Evolutionary conservation across 2,888 invertebrate genomes (phyloP).

Genomic region (Vanessa cardui): DNA sequence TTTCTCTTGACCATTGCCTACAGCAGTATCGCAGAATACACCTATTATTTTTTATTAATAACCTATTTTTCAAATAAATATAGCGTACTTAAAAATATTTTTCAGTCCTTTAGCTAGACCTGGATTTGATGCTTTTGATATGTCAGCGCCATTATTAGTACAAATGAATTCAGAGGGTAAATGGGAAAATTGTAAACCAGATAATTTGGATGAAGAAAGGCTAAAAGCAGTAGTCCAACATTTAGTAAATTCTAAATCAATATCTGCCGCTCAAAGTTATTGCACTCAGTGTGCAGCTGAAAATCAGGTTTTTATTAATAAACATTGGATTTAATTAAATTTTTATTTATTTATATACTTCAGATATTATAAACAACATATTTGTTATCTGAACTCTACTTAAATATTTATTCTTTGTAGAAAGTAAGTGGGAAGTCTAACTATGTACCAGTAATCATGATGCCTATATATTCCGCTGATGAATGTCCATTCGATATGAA

Average conservation of each 20-base stretch:
- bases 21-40: not conserved
- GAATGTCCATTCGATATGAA: constrained; percentile 72
- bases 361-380: too few species aligned
- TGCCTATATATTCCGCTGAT: constrained; percentile 69
- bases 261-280: constrained; percentile 68
- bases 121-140: constrained; percentile 58
- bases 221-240: constrained; percentile 63
- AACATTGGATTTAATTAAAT: too few species aligned
- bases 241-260: constrained; percentile 59
- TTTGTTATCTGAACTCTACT: too few species aligned
- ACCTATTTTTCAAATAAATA: not conserved
- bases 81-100: constrained; percentile 22
- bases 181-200: constrained; percentile 65
- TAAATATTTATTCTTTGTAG: constrained; percentile 41
- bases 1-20: not conserved
- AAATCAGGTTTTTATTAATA: constrained; percentile 48
- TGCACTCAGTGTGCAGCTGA: constrained; percentile 66
- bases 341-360: too few species aligned
- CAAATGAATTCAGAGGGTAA: constrained; percentile 70
- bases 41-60: not conserved
- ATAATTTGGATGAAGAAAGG: constrained; percentile 59
- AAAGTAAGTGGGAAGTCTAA: constrained; percentile 52
- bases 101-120: constrained; percentile 58
- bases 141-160: constrained; percentile 59
- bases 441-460: constrained; percentile 72